Evolutionary conservation across 2,113 vertebrate genomes (phyloP).

Genomic region (Chrysochloris asiatica): DNA sequence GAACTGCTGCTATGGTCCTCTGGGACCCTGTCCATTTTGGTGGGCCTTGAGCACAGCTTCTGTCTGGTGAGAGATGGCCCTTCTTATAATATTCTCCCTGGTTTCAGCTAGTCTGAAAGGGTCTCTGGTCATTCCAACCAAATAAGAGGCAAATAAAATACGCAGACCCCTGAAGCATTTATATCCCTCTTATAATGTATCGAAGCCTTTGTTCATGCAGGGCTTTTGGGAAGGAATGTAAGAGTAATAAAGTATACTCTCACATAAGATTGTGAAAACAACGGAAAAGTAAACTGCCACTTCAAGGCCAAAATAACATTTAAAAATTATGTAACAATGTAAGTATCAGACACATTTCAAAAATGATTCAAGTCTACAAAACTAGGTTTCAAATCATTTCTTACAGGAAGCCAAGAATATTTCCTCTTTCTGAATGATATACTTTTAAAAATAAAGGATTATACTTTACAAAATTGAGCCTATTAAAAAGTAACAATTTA

Average conservation of each 20-base stretch:
- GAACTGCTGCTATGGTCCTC: neutral
- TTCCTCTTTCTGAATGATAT: neutral
- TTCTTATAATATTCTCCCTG: neutral
- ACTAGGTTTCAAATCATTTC: constrained; percentile 21
- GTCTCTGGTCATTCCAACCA: neutral
- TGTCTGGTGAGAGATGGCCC: fast-evolving
- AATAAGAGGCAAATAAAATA: neutral
- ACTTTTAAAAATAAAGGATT: constrained; percentile 11
- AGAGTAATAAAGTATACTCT: constrained; percentile 1
- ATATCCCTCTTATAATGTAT: neutral
- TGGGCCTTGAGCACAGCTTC: neutral
- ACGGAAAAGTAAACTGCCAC: neutral
- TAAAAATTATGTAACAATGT: neutral
- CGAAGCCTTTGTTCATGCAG: neutral
- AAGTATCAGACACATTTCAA: neutral
- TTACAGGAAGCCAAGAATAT: neutral
- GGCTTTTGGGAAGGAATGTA: neutral
- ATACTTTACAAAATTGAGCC: neutral
- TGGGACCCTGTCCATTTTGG: fast-evolving
- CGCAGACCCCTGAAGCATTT: neutral
- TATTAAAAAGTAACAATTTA: neutral
- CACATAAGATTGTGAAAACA: neutral
- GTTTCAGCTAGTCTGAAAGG: neutral
- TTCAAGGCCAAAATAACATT: neutral
- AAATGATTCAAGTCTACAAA: neutral